phyloP scores from a whole-genome alignment of 2,113 vertebrate species.

The Capreolus pygargus region DNA sequence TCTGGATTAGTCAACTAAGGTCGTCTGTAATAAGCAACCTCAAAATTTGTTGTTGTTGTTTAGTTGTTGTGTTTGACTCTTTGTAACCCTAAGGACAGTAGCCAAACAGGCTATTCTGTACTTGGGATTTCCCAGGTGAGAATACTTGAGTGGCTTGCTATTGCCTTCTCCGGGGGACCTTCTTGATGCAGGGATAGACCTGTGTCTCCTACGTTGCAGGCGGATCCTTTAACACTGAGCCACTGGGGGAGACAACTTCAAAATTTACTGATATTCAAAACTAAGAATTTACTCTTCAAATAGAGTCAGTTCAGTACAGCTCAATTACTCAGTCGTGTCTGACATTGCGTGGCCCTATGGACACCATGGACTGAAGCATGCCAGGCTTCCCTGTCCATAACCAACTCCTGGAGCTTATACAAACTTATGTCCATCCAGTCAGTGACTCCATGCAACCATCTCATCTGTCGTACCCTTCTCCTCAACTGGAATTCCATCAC shows the following conservation, averaged over 20 bases:
- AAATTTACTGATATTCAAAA: not conserved
- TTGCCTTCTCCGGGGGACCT: rapidly evolving
- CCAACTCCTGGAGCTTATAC: not conserved
- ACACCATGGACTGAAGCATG: not conserved
- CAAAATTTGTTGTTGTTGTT: not conserved
- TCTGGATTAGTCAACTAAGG: not conserved
- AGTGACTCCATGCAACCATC: not conserved
- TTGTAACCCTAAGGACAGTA: not conserved
- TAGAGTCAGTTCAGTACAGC: not conserved
- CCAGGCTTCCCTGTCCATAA: not conserved
- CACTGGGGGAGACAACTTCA: not conserved
- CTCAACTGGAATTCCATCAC: not conserved
- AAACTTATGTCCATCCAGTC: not conserved
- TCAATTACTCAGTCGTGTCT: not conserved
- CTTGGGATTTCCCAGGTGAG: not conserved
- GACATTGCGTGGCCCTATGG: rapidly evolving
- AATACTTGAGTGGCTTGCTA: not conserved
- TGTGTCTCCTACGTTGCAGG: rapidly evolving
- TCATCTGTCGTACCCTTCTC: not conserved
- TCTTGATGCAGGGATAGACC: not conserved
- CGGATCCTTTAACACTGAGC: not conserved
- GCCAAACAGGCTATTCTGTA: not conserved
- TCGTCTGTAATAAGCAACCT: not conserved
- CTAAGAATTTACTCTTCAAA: not conserved
- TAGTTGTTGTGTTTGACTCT: not conserved